Evolutionary conservation across 2,113 vertebrate genomes (phyloP), one percentile per base, ranked within the genome.

Genomic region (Neopipo cinnamomea): DNA sequence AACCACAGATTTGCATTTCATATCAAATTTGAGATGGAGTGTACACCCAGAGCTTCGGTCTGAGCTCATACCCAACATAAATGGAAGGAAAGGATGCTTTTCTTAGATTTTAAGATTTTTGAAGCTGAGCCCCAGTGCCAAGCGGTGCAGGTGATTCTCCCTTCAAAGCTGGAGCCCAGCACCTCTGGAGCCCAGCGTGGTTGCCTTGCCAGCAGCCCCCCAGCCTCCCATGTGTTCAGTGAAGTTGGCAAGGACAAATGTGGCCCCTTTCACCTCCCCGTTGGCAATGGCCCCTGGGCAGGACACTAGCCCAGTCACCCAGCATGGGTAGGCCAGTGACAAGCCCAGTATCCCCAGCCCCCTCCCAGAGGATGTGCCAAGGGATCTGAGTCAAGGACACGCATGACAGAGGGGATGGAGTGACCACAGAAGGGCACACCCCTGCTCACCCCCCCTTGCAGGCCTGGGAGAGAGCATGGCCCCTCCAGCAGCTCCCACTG

Each of bases 391-490:
- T 21, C 33, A 39, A 78, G n/a, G 59, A 25, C 28, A 6, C 0
- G 0, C 0, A 0, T 30, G 24, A 25, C 12, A 50, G 47, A 0
- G 0, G 27, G 42, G 21, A 33, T 14, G 27, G n/a, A 41, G 62
- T 8, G 27, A 56, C 44, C 41, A 9, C 11, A 23, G 14, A 42
- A 1, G 21, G 46, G 52, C n/a, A 67, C 37, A 39, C 24, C 62
- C 16, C 28, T 74, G 22, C 31, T 49, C 41, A 16, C 11, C 14
- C 59, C 3, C 20, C 20, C 39, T 61, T 61, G 6, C 3, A 2
- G 16, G 16, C 17, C 42, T 42, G 25, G 11, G 41, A 72, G 10
- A 7, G 5, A 0, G 0, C n/a, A 27, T 1, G 5, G 46, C 37
- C 42, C 37, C 49, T 90, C 37, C 63, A 63, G 14, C 28, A 67